A percentile compares a stretch with the other conserved stretches of the same genome.
These are phyloP conservation scores for Dioctria linearis DNA, from an alignment of 2,888 invertebrate species.

Conservation along the genomic window DNA sequence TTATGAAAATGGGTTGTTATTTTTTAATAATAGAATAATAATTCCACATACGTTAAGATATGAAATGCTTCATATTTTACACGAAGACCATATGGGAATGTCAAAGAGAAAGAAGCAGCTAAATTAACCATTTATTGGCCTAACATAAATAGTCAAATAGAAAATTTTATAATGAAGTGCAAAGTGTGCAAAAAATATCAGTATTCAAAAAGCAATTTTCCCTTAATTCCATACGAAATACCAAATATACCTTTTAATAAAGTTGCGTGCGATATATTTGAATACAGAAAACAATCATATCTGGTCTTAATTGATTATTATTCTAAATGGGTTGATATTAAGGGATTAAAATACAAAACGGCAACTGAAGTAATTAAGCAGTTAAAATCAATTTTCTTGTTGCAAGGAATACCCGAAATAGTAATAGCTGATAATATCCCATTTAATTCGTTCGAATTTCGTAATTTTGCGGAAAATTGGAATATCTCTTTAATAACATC, in stretches of 20 bases:
- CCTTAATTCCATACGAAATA: slow-evolving; percentile 12
- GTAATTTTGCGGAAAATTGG: slow-evolving; percentile 3
- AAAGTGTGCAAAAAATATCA: slow-evolving; percentile 10
- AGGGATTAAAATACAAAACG: too few species aligned
- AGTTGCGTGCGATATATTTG: too few species aligned
- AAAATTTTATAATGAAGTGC: slow-evolving; percentile 18
- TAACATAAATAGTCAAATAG: slow-evolving; percentile 47
- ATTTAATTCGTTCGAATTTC: slow-evolving; percentile 3
- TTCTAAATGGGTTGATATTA: too few species aligned
- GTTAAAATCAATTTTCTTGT: too few species aligned
- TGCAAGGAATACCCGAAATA: too few species aligned
- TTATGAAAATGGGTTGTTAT: slow-evolving; percentile 39
- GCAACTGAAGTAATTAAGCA: too few species aligned
- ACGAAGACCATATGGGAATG: slow-evolving; percentile 51
- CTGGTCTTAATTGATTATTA: too few species aligned
- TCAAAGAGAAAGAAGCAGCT: slow-evolving; percentile 50
- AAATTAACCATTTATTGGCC: slow-evolving; percentile 49
- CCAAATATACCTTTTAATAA: background rate
- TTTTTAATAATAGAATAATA: slow-evolving; percentile 47
- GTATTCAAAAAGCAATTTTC: background rate
- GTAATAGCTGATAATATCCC: too few species aligned
- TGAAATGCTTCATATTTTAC: slow-evolving; percentile 24
- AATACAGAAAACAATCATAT: too few species aligned
- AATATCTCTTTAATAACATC: background rate
- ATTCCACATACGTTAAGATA: slow-evolving; percentile 33